phyloP scores from a whole-genome alignment of 2,113 vertebrate species.

The Elephas maximus region DNA sequence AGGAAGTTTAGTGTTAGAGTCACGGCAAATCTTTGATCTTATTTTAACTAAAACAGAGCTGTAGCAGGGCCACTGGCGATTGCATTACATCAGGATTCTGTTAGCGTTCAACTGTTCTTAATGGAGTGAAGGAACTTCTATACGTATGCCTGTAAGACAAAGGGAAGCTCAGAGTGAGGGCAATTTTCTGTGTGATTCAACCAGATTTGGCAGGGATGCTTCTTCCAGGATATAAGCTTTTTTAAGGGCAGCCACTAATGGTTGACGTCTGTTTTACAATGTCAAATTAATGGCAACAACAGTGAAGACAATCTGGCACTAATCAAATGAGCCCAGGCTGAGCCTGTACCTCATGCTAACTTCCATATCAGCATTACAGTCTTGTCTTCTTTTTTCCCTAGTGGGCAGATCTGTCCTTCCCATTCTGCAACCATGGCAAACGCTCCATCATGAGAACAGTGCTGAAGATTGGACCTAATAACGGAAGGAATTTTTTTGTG shows the following conservation, averaged over 20 bases:
- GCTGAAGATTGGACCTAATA: conserved; percentile 96
- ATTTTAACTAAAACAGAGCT: conserved; percentile 19
- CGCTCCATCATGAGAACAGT: conserved; percentile 94
- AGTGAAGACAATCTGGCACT: background rate
- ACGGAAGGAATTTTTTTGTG: conserved; percentile 94
- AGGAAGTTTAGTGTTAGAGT: background rate
- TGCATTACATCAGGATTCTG: background rate
- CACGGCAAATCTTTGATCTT: background rate
- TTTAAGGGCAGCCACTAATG: background rate
- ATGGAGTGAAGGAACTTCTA: background rate
- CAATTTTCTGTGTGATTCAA: background rate
- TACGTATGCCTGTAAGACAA: background rate
- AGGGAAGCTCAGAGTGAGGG: background rate
- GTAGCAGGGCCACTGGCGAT: background rate
- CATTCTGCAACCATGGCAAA: conserved; percentile 93
- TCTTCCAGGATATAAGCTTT: background rate
- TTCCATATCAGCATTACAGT: background rate
- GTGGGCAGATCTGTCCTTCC: conserved; percentile 97
- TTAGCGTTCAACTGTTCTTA: conserved; percentile 1
- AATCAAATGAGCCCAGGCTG: background rate
- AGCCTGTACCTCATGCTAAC: background rate
- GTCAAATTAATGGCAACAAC: background rate
- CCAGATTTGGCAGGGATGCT: background rate
- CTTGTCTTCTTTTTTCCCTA: conserved; percentile 82
- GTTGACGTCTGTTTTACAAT: background rate